These are phyloP conservation scores for Sinonovacula constricta DNA, from an alignment of 1,140 invertebrate genomes.

Conservation along the genomic window DNA sequence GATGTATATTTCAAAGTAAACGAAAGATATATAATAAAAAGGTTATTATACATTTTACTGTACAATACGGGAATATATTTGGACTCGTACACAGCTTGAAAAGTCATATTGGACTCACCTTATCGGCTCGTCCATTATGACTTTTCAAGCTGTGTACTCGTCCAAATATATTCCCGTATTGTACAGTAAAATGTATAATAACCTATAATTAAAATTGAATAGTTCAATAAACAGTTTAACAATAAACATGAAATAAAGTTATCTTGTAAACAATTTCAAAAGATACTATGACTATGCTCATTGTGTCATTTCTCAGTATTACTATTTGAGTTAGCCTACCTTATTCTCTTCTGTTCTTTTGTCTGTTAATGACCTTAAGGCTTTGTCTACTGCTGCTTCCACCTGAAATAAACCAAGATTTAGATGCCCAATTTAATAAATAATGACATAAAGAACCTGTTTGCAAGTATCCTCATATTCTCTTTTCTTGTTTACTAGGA, in stretches of 20 bases:
- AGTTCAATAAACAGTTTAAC: not conserved
- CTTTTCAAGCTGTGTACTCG: too few relatives aligned
- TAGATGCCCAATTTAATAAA: too few relatives aligned
- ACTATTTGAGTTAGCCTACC: slow-evolving; percentile 58
- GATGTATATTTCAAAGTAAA: too few relatives aligned
- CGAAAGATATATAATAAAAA: too few relatives aligned
- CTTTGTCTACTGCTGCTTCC: slow-evolving; percentile 92
- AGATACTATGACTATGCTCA: too few relatives aligned
- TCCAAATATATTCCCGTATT: not conserved
- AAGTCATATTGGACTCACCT: too few relatives aligned
- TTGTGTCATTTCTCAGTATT: not conserved
- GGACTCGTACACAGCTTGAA: too few relatives aligned
- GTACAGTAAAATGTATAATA: not conserved
- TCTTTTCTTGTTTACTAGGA: not conserved
- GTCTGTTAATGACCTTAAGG: slow-evolving; percentile 88
- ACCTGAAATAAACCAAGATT: slow-evolving; percentile 80
- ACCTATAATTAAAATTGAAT: slow-evolving; percentile 26
- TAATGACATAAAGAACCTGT: slow-evolving; percentile 14
- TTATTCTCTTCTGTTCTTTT: slow-evolving; percentile 91
- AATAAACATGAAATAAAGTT: not conserved
- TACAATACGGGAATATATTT: too few relatives aligned
- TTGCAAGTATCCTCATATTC: not conserved
- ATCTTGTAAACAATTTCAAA: slow-evolving; percentile 14
- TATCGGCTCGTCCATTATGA: too few relatives aligned
- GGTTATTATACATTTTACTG: too few relatives aligned